Evolutionary conservation across 2,113 vertebrate genomes (phyloP), one percentile per base, ranked within the genome.

Genomic region (Emydocephalus ijimae): DNA sequence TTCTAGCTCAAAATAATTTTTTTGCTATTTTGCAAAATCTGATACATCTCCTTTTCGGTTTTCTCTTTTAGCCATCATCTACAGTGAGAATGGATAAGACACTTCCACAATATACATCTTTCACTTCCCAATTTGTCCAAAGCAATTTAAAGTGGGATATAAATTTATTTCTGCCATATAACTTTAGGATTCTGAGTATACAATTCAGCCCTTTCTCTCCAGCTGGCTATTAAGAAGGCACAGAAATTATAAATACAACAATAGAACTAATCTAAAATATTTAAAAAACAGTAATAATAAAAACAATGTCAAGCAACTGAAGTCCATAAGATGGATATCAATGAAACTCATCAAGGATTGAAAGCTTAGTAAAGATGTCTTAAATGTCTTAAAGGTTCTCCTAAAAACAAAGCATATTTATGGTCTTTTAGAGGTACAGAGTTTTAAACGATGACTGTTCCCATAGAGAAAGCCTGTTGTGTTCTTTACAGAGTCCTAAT

Each of bases 1-100:
- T 29, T 69, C 87, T 85, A 92, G 93, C 94, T 94, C 7, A 64
- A 92, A 89, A 92, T 29, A 48, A 8, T 26, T 92, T 93, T 48
- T 23, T 26, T 95, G 87, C 34, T 94, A 5, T 54, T 48, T 87
- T 87, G 2, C 24, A 87, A 89, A 92, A 95, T 89, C 56, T 90
- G 48, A 8, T 50, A 86, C 12, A 85, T 95, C 96, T 94, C 92
- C 87, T 57, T 81, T 54, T 89, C 48, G 48, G 34, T 57, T 52
- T 29, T 52, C 6, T 89, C 55, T n/a, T 57, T 57, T 56, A n/a
- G 21, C 86, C 26, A 34, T 87, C 91, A 92, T n/a, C 61, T 45
- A 26, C 34, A 52, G 29, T 81, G 88, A 89, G 26, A 81, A 88
- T 34, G 52, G 39, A 26, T 54, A 8, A 21, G 59, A 39, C 12